Base-by-base conservation (phyloP, 2,888 invertebrate species). In the Aporophyla nigra region DNA sequence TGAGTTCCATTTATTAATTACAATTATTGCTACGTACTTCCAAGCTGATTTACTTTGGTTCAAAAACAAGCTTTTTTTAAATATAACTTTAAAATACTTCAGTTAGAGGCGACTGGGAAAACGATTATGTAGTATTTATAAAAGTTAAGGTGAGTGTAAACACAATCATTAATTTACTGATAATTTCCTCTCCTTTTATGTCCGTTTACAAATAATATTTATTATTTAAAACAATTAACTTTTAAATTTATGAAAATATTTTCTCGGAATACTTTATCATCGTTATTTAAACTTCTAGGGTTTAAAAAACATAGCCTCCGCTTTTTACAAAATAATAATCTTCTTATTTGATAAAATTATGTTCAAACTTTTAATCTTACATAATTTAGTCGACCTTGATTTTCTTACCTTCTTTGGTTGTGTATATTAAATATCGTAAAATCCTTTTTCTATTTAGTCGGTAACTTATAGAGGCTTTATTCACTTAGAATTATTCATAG, bases 401-500 rank as follows among this genome's bases (percentile, higher is more conserved):
- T 69, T 40, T 51, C 5, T n/a, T 19, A 9, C 58, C 78, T 40
- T 56, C 3, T 54, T 51, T 12, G 24, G 5, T 53, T 16, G 10
- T n/a, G 14, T 33, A 24, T 24, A 27, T 49, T 62, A 49, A 27
- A 61, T 54, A 54, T 40, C 21, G 3, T 27, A 61, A 54, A n/a
- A 54, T 54, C 14, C 7, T 54, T 61, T 49, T 49, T 51, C 24
- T 61, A 70, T 70, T 27, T 27, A 40, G 21, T 46, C 14, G 14
- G 58, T 71, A n/a, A 58, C 33, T 78, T 53, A 80, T 24, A 24
- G 16, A 67, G n/a, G 27, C 62, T 62, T 62, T 62, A 51, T 58
- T 24, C 27, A 24, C 43, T 46, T 63, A 67, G 56, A 80, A 73
- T 73, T 62, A 73, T 78, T 73, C 54, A 78, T 62, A 43, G 24